Conservation (phyloP, 2,888 invertebrate species). For the Acleris sparsana region DNA sequence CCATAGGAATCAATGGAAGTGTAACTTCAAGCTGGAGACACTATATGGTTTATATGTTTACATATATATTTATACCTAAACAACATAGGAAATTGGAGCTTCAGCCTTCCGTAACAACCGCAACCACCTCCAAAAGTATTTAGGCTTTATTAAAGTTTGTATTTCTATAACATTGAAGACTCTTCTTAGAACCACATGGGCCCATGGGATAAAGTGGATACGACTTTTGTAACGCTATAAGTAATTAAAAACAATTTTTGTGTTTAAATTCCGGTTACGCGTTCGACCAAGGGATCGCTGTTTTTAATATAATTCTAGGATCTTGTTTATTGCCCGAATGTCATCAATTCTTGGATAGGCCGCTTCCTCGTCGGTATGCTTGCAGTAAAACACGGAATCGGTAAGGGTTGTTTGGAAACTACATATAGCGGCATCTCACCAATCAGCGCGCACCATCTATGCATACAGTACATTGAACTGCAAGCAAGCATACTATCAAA, state of each 20-base stretch:
- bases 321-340: neutral
- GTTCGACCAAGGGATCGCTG: slow-evolving; percentile 5
- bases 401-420: no score
- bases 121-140: no score
- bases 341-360: no score
- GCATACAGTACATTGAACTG: no score
- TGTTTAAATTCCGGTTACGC: slow-evolving; percentile 33
- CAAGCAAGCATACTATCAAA: no score
- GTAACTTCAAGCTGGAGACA: neutral
- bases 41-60: neutral
- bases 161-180: slow-evolving; percentile 3
- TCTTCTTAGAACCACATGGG: slow-evolving; percentile 45
- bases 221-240: slow-evolving; percentile 41
- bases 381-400: no score
- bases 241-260: slow-evolving; percentile 17
- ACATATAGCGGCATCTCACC: no score
- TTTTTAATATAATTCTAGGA: slow-evolving; percentile 13
- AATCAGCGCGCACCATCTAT: no score
- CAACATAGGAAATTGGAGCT: slow-evolving; percentile 40
- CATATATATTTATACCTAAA: slow-evolving; percentile 14
- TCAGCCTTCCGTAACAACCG: slow-evolving; percentile 51
- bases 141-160: neutral
- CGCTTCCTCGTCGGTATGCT: no score
- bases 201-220: slow-evolving; percentile 64
- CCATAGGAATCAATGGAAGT: no score